A percentile compares a stretch with the other conserved stretches of the same genome.
phyloP scores from a whole-genome alignment of 92 coral and sea anemone genomes.

The Chrysogorgia sp. region DNA sequence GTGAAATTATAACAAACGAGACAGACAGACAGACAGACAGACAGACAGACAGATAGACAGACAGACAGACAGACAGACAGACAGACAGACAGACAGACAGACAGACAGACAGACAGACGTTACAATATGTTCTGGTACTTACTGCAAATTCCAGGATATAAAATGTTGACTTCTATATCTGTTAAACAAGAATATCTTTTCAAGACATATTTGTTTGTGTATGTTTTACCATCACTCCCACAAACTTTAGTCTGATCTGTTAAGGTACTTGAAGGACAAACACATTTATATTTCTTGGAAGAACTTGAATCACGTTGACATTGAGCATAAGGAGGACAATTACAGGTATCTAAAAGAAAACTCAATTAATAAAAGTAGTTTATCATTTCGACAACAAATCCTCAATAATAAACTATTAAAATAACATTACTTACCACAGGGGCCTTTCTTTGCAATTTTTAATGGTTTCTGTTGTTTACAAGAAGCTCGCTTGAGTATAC shows the following conservation, averaged over 20 bases:
- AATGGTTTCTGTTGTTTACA: conserved; percentile 51
- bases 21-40: too few relatives aligned
- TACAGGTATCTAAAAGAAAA: not conserved
- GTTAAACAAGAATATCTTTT: not conserved
- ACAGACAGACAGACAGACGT: too few relatives aligned
- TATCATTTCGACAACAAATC: too few relatives aligned
- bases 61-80: too few relatives aligned
- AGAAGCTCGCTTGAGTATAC: conserved; percentile 64
- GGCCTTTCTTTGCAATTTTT: conserved; percentile 6
- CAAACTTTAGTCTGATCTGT: conserved; percentile 48
- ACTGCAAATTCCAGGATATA: not conserved
- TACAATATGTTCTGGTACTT: conserved; percentile 76
- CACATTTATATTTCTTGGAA: not conserved
- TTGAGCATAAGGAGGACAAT: not conserved
- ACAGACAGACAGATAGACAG: too few relatives aligned
- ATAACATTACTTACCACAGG: too few relatives aligned
- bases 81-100: too few relatives aligned
- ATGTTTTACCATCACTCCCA: conserved; percentile 80
- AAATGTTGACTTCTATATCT: not conserved
- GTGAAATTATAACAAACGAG: too few relatives aligned
- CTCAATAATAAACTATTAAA: too few relatives aligned
- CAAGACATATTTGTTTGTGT: conserved; percentile 67
- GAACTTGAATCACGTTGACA: conserved; percentile 4
- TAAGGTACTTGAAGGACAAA: not conserved
- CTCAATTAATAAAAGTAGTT: too few relatives aligned